Evolutionary conservation across 1,140 invertebrate species (phyloP), one percentile per base, ranked within the genome.

Genomic region (Brachionus asplanchnoidis): DNA sequence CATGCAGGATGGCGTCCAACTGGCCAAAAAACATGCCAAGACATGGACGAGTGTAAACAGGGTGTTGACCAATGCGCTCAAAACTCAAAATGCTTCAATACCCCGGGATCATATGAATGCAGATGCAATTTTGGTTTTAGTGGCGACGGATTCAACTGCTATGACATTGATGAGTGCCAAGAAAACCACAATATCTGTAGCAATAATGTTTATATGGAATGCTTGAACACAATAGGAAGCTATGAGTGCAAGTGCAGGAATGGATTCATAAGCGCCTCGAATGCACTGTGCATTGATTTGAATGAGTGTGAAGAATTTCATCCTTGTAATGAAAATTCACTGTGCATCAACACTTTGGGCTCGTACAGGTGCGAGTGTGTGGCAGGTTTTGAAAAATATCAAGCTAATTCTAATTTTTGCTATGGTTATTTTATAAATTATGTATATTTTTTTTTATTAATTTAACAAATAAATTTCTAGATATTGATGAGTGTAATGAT

Each of bases 401-500:
- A 32, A 14, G 1, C 53, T 2, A 60, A 65, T 36, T 42, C 79
- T 12, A 68, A 82, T 44, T 20, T 40, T 65, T 82, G 79, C 26
- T 82, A 44, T 36, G 79, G 79, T 82, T 36, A 36, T 36, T 36
- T 36, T 7, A 4, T 32, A 60, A 60, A 56, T 56, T 20, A 9
- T 20, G n/a, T n/a, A n/a, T n/a, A n/a, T 32, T 26, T n/a, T 8
- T 11, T n/a, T n/a, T 26, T 11, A 6, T 20, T 26, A 60, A 20
- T 60, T 17, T 42, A 20, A 14, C 4, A 79, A 42, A 5, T n/a
- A 60, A 12, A 20, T 23, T 60, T 66, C 7, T 46, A 84, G 82
- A 84, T 75, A 84, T 84, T 70, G 82, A 84, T 12, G 82, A 84
- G 26, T 84, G 82, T 26, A 44, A 36, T 32, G 82, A 84, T 36